Evolutionary conservation across 1,140 invertebrate species (phyloP).

Genomic region (Lerema accius): DNA sequence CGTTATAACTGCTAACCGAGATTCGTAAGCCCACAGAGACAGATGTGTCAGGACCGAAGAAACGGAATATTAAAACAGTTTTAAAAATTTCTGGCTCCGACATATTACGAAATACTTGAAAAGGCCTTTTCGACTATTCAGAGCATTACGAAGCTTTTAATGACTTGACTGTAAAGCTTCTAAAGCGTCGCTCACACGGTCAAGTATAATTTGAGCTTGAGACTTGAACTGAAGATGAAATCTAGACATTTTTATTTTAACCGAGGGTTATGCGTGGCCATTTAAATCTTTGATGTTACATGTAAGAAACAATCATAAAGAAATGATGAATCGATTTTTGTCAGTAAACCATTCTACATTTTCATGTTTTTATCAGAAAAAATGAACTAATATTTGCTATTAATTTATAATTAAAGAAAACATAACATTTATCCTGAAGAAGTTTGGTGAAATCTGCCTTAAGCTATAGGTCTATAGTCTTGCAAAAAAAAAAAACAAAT

Average conservation of each 20-base stretch:
- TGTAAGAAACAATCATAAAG: too few relatives aligned
- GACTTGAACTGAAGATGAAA: not conserved
- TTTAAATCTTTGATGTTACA: too few relatives aligned
- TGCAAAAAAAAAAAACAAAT: too few relatives aligned
- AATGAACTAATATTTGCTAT: too few relatives aligned
- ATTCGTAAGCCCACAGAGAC: not conserved
- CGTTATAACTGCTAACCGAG: not conserved
- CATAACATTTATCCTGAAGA: too few relatives aligned
- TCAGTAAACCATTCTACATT: too few relatives aligned
- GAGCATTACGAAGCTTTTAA: constrained; percentile 2
- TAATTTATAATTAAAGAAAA: too few relatives aligned
- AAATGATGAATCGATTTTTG: not conserved
- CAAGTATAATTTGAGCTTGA: not conserved
- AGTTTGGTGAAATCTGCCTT: too few relatives aligned
- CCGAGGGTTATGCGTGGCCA: not conserved
- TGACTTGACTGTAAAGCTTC: not conserved
- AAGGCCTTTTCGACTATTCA: constrained; percentile 2
- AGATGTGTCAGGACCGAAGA: not conserved
- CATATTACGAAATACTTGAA: constrained; percentile 10
- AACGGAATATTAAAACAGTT: constrained; percentile 13
- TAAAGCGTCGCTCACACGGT: not conserved
- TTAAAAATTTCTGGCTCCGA: constrained; percentile 6
- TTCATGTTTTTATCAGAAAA: too few relatives aligned
- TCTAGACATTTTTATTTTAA: constrained; percentile 1
- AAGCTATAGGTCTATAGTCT: too few relatives aligned